Evolutionary conservation across 2,888 invertebrate species (phyloP), one percentile per base, ranked within the genome.

Genomic region (Drosophila siamana): DNA sequence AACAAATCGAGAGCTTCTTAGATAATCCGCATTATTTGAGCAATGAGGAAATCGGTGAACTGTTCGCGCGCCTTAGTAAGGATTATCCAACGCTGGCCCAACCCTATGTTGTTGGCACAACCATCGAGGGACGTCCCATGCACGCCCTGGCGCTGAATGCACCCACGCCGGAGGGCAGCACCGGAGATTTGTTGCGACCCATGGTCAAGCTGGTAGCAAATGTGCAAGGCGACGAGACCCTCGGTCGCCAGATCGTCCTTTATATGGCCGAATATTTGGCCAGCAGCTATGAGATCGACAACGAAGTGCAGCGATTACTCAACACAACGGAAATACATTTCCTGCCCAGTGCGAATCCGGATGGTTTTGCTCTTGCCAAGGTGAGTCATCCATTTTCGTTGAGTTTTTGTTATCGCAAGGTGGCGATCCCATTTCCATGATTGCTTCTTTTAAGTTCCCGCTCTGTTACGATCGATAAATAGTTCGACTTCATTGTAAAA

Each of bases 321-420:
- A 95, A 99, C 89, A 94, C 93, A 0, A 98, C 98, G 0, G 96
- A 99, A 91, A 97, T 99, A 75, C 98, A 96, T 92, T 93, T 99
- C 80, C 96, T 99, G 96, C 99, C 99, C 0, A 96, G 98, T 0
- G 95, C 99, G 94, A 99, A 99, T 93, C 99, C 99, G 38, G 94
- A 99, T 94, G 99, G 99, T 2, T 99, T 96, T 93, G 97, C 97
- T 90, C 94, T 93, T 57, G 96, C 98, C 54, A 90, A 93, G 94
- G 97, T 97, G 66, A 88, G 87, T 87, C 54, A 65, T 6, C n/a
- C 33, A 33, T n/a, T 3, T 1, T 9, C 5, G n/a, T 8, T 2
- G 28, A 48, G n/a, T 19, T 7, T 1, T n/a, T 36, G 13, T n/a
- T 28, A 38, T 36, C 33, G n/a, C 33, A 26, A 38, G 5, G 22